Evolutionary conservation across 2,113 vertebrate genomes (phyloP), one percentile per base, ranked within the genome.

Genomic region (Leiothrix lutea): DNA sequence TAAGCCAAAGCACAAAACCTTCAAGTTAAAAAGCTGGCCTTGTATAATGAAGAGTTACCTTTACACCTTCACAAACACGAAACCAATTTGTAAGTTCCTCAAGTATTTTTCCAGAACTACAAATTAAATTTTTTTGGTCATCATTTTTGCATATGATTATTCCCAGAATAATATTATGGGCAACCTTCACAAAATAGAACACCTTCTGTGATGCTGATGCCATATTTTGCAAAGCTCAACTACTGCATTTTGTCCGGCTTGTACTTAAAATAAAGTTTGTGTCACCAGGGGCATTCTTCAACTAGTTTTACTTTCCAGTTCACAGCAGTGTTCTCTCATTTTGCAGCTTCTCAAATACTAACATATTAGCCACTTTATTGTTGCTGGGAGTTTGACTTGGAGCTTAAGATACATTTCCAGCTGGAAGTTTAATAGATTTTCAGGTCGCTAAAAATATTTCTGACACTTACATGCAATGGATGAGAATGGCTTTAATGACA

Each of bases 361-460:
- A 85, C 3, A 2, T 66, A 92, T 93, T 95, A 94, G 62, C 45
- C n/a, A 70, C 42, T 94, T 95, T 88, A 93, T 77, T 80, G 79
- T 80, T 96, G 54, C 62, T 73, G n/a, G 40, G 81, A 80, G 62
- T 88, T 95, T 57, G 23, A 69, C 58, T 96, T 85, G 58, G 35
- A 93, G 47, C 81, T 95, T 82, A 91, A 88, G 85, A 71, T 96
- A 85, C 64, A 48, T 90, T 96, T 95, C 71, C 79, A 83, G 28
- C 26, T 90, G 56, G 47, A 96, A 88, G 42, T 80, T 74, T 91
- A 93, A 83, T 92, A 95, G 78, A 73, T 92, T 88, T 96, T 92
- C 67, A 90, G 50, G 56, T 88, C 50, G 70, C 66, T 94, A 7
- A 96, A 95, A 92, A 62, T 88, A 90, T 92, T 95, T 91, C 54